Conservation (phyloP, 2,113 vertebrate genomes). For the Pundamilia nyererei region DNA sequence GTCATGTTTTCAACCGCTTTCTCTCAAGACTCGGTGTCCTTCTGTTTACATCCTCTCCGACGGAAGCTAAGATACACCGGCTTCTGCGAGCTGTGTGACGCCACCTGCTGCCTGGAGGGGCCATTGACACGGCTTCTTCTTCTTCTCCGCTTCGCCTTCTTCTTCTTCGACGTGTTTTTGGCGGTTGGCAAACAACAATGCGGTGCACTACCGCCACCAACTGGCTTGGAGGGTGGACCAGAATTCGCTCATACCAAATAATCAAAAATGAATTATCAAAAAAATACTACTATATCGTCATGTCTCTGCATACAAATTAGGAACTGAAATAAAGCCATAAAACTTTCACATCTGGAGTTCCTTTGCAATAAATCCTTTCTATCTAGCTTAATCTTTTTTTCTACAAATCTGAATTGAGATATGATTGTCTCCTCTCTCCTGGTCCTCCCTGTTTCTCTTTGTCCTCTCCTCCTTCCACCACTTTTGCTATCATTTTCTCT, state of each 20-base stretch:
- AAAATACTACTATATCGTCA: not conserved
- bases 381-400: not conserved
- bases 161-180: not conserved
- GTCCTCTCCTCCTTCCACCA: not conserved
- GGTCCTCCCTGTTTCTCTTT: not conserved
- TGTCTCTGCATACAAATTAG: not conserved
- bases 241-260: not conserved
- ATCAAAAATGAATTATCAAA: not conserved
- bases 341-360: not conserved
- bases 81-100: not conserved
- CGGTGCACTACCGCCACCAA: not conserved
- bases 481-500: not conserved
- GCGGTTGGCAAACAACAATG: not conserved
- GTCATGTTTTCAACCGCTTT: constrained; percentile 30
- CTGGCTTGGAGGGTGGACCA: not conserved
- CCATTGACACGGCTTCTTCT: not conserved
- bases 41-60: constrained; percentile 52
- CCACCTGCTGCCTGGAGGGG: not conserved
- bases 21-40: not conserved
- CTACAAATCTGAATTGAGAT: not conserved
- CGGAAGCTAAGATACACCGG: constrained; percentile 19
- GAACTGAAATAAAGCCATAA: not conserved
- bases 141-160: not conserved
- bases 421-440: not conserved
- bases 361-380: not conserved